Evolutionary conservation across 2,888 invertebrate species (phyloP).

Genomic region (Nipponacmea schrenckii): DNA sequence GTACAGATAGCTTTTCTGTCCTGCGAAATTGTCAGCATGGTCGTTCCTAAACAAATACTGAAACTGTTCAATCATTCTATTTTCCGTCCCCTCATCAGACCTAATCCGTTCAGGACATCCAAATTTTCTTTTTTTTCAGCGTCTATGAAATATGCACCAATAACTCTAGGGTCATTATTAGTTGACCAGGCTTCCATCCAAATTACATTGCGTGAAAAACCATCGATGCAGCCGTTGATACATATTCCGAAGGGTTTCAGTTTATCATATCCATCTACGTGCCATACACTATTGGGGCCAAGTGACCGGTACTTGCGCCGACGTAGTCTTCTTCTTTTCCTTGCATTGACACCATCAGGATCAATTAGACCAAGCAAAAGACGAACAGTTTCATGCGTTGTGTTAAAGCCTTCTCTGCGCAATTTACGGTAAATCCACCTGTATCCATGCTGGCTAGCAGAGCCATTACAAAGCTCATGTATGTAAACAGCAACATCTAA

Average conservation of each 20-base stretch:
- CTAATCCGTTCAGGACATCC: conserved; percentile 21
- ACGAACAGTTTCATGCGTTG: conserved; percentile 19
- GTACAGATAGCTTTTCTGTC: conserved; percentile 15
- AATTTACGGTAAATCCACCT: conserved; percentile 28
- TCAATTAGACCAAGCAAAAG: conserved; percentile 20
- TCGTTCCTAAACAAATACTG: conserved; percentile 21
- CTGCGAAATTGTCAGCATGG: conserved; percentile 13
- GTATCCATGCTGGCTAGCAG: conserved; percentile 24
- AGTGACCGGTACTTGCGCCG: conserved; percentile 26
- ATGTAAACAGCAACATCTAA: conserved; percentile 22
- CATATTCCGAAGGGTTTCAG: conserved; percentile 37
- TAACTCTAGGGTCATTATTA: conserved; percentile 30
- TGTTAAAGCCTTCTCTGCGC: conserved; percentile 13
- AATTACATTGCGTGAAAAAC: conserved; percentile 33
- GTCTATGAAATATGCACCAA: conserved; percentile 24
- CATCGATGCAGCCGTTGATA: conserved; percentile 38
- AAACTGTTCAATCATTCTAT: conserved; percentile 12
- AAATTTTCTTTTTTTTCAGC: conserved; percentile 13
- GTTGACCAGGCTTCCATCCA: conserved; percentile 33
- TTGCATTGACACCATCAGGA: conserved; percentile 20
- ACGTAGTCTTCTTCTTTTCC: conserved; percentile 21
- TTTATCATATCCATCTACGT: conserved; percentile 40
- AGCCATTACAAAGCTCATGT: conserved; percentile 8
- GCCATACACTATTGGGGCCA: conserved; percentile 39
- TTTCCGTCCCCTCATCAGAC: conserved; percentile 29